Percentiles rank a stretch among this genome's conserved stretches.
Evolutionary conservation across 2,113 vertebrate species (phyloP).

Genomic region (Podocnemis expansa): DNA sequence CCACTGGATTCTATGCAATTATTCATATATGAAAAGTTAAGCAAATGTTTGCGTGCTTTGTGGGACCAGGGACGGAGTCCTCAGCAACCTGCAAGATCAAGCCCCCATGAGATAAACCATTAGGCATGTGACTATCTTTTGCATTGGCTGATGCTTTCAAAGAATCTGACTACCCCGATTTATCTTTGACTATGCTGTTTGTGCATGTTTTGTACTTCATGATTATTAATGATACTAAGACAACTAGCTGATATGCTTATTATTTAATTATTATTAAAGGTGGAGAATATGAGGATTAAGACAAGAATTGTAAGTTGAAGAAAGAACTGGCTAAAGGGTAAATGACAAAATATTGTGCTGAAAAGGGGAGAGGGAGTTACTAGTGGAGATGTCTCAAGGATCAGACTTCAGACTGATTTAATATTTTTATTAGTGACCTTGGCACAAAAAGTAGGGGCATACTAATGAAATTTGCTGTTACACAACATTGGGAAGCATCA

Average conservation of each 20-base stretch:
- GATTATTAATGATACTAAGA: neutral
- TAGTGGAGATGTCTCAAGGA: neutral
- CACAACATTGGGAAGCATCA: neutral
- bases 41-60: neutral
- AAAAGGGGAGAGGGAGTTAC: neutral
- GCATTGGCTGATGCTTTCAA: neutral
- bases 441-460: neutral
- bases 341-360: neutral
- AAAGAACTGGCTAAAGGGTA: neutral
- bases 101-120: neutral
- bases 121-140: neutral
- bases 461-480: neutral
- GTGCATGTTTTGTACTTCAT: neutral
- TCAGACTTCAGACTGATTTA: neutral
- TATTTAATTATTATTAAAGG: neutral
- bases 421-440: neutral
- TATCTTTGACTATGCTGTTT: neutral
- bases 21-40: neutral
- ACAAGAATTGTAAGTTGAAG: neutral
- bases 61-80: neutral
- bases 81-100: neutral
- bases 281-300: neutral
- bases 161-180: neutral
- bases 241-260: neutral
- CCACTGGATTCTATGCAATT: rapidly evolving